Evolutionary conservation across 2,888 invertebrate genomes (phyloP).

Genomic region (Caenorhabditis uteleia): DNA sequence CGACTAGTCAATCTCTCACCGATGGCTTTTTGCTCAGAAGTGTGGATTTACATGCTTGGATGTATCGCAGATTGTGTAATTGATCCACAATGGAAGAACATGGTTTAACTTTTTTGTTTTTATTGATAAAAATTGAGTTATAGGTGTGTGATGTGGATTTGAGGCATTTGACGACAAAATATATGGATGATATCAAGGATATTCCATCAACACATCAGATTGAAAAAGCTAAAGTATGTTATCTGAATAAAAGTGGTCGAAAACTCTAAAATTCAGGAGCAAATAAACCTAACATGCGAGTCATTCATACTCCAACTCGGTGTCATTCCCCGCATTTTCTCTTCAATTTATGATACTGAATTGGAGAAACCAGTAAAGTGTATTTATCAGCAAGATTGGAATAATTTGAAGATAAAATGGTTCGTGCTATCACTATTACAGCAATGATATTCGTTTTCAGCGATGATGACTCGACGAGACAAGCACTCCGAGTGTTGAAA

Average conservation of each 20-base stretch:
- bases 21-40: slow-evolving; percentile 16
- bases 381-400: slow-evolving; percentile 12
- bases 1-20: slow-evolving; percentile 12
- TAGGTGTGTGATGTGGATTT: slow-evolving; percentile 6
- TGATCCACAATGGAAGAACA: slow-evolving; percentile 8
- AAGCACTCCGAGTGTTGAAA: slow-evolving; percentile 6
- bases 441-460: too few relatives aligned
- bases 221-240: not conserved
- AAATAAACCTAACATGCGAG: slow-evolving; percentile 15
- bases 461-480: slow-evolving; percentile 4
- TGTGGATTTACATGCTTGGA: slow-evolving; percentile 17
- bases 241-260: too few relatives aligned
- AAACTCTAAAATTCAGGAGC: slow-evolving; percentile 9
- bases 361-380: not conserved
- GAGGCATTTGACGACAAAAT: not conserved
- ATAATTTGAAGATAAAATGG: slow-evolving; percentile 1
- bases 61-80: slow-evolving; percentile 18
- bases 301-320: slow-evolving; percentile 7
- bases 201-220: not conserved
- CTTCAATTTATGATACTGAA: slow-evolving; percentile 12
- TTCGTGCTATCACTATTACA: too few relatives aligned
- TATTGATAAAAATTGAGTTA: too few relatives aligned
- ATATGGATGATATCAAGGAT: not conserved
- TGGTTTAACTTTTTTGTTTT: too few relatives aligned
- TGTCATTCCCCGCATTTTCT: slow-evolving; percentile 13